A percentile compares a stretch with the other conserved stretches of the same genome.
Evolutionary conservation across 2,797 vertebrate genomes (phyloP).

Genomic region (Taeniopygia guttata): DNA sequence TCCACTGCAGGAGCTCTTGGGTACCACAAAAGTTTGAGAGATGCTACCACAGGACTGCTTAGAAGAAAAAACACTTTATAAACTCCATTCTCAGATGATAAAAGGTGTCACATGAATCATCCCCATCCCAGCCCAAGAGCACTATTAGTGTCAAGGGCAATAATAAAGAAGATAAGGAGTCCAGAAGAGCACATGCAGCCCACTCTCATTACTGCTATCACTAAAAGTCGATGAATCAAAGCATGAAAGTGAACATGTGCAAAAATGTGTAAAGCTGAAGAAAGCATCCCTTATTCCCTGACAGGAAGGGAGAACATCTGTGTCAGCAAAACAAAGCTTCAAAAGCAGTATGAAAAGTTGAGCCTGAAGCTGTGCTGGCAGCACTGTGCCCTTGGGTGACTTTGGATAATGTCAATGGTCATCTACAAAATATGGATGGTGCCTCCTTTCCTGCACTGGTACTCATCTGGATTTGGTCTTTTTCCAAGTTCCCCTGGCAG

Average conservation of each 20-base stretch:
- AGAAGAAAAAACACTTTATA: not conserved
- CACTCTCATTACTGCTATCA: not conserved
- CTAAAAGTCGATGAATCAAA: constrained; percentile 1
- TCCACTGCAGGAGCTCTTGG: not conserved
- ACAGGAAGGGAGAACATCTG: not conserved
- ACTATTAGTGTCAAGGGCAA: constrained; percentile 26
- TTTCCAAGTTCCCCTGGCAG: not conserved
- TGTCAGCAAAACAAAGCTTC: not conserved
- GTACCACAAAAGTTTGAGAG: not conserved
- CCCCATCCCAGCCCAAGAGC: not conserved
- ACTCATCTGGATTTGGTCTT: not conserved
- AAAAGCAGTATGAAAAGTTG: not conserved
- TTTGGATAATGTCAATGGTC: not conserved
- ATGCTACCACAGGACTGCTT: not conserved
- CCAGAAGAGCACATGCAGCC: not conserved
- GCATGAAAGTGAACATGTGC: not conserved
- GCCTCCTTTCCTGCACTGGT: not conserved
- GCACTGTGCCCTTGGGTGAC: not conserved
- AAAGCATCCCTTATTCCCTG: not conserved
- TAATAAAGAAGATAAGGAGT: not conserved
- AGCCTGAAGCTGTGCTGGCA: not conserved
- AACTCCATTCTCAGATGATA: not conserved
- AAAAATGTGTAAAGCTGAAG: not conserved
- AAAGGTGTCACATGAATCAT: not conserved
- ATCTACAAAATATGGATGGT: not conserved